A percentile compares a stretch with the other conserved stretches of the same genome.
phyloP scores from a whole-genome alignment of 1,140 invertebrate genomes.

The Harpegnathos saltator region DNA sequence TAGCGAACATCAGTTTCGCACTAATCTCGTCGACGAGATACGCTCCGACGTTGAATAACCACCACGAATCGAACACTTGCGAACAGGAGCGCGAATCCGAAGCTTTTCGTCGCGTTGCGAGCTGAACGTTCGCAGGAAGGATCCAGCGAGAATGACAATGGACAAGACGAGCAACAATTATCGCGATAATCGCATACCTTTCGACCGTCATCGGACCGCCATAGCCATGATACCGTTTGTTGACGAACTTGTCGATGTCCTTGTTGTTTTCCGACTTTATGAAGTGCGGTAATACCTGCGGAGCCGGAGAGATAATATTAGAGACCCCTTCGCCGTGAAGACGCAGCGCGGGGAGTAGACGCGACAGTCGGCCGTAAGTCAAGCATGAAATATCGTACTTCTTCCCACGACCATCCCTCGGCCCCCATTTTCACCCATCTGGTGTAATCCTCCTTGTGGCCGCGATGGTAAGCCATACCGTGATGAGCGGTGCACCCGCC shows the following conservation, averaged over 20 bases:
- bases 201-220: slow-evolving; percentile 86
- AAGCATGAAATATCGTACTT: slow-evolving; percentile 75
- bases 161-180: too few relatives aligned
- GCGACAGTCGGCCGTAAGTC: neutral
- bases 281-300: slow-evolving; percentile 87
- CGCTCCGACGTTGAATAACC: too few relatives aligned
- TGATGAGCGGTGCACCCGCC: slow-evolving; percentile 88
- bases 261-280: slow-evolving; percentile 86
- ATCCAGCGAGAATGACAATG: too few relatives aligned
- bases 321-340: neutral
- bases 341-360: neutral
- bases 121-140: too few relatives aligned
- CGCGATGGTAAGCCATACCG: slow-evolving; percentile 90
- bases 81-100: too few relatives aligned
- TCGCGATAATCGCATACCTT: slow-evolving; percentile 79
- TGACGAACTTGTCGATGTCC: slow-evolving; percentile 84
- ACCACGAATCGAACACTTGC: too few relatives aligned
- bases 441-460: slow-evolving; percentile 88
- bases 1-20: neutral
- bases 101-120: too few relatives aligned
- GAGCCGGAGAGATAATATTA: neutral
- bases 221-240: slow-evolving; percentile 81
- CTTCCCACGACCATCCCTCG: slow-evolving; percentile 88
- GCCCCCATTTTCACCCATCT: slow-evolving; percentile 86
- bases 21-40: too few relatives aligned